Percentiles rank a stretch among this genome's conserved stretches.
phyloP scores from a whole-genome alignment of 2,888 invertebrate species.

The Drosophila prostipennis region DNA sequence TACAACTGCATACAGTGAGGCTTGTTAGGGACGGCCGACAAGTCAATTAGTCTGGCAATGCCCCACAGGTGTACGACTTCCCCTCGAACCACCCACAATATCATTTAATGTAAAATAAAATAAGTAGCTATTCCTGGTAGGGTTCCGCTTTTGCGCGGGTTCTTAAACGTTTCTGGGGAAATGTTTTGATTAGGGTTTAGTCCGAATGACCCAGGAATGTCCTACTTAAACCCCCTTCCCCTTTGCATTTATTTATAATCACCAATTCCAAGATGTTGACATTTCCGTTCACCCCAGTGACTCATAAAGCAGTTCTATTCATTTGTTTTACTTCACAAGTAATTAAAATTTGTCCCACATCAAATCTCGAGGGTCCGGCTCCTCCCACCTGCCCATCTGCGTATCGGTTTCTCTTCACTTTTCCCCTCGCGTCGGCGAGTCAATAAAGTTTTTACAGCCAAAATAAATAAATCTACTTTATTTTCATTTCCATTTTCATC shows the following conservation, averaged over 20 bases:
- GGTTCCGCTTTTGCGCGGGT: neutral
- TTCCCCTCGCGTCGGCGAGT: conserved; percentile 22
- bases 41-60: conserved; percentile 51
- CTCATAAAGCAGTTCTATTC: conserved; percentile 7
- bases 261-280: conserved; percentile 6
- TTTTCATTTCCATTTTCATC: conserved; percentile 40
- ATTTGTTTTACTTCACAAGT: conserved; percentile 19
- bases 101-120: conserved; percentile 10
- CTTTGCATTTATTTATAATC: conserved; percentile 2
- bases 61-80: conserved; percentile 8
- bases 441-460: conserved; percentile 52
- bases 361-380: neutral
- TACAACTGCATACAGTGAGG: conserved; percentile 11
- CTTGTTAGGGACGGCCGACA: conserved; percentile 39
- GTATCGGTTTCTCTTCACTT: conserved; percentile 33
- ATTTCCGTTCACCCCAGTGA: conserved; percentile 1
- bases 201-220: neutral
- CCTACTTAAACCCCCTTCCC: neutral
- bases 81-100: neutral
- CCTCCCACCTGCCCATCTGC: neutral
- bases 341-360: conserved; percentile 31
- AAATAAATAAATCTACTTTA: conserved; percentile 51
- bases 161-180: conserved; percentile 22
- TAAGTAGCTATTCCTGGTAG: conserved; percentile 10
- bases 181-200: conserved; percentile 6